phyloP scores from a whole-genome alignment of 2,888 invertebrate species.

The Heliconius charithonia region DNA sequence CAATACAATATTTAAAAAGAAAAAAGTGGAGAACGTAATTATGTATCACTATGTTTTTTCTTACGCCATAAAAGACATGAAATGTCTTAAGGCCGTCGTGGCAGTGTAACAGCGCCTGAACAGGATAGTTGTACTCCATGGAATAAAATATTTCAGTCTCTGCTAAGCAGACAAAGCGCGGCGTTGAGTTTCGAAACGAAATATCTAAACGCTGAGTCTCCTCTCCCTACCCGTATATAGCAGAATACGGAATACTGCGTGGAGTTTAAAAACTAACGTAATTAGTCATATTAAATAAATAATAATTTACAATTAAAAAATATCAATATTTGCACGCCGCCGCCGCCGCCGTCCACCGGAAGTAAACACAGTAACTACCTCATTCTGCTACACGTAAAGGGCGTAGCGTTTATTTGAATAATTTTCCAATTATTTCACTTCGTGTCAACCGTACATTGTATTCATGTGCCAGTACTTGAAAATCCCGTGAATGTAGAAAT shows the following conservation, averaged over 20 bases:
- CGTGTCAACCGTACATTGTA: conserved; percentile 25
- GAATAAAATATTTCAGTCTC: too few species aligned
- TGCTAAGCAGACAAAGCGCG: too few species aligned
- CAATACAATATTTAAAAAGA: too few species aligned
- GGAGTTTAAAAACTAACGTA: not conserved
- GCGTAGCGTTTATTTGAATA: conserved; percentile 28
- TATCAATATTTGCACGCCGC: conserved; percentile 7
- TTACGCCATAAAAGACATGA: too few species aligned
- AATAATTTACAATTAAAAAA: not conserved
- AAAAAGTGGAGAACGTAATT: too few species aligned
- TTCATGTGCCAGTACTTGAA: conserved; percentile 14
- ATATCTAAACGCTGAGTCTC: too few species aligned
- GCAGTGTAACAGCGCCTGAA: too few species aligned
- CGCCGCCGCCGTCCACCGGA: conserved; percentile 9
- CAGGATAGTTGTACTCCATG: too few species aligned
- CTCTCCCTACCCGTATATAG: too few species aligned
- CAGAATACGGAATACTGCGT: not conserved
- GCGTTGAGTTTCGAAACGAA: too few species aligned
- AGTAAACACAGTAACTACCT: conserved; percentile 8
- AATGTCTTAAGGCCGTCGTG: too few species aligned
- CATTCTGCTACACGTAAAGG: conserved; percentile 22
- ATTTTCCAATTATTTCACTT: conserved; percentile 18
- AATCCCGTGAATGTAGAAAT: not conserved
- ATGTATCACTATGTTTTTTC: too few species aligned
- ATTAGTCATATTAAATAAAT: not conserved